Evolutionary conservation across 2,797 vertebrate species (phyloP).

Genomic region (Chiloscyllium punctatum): DNA sequence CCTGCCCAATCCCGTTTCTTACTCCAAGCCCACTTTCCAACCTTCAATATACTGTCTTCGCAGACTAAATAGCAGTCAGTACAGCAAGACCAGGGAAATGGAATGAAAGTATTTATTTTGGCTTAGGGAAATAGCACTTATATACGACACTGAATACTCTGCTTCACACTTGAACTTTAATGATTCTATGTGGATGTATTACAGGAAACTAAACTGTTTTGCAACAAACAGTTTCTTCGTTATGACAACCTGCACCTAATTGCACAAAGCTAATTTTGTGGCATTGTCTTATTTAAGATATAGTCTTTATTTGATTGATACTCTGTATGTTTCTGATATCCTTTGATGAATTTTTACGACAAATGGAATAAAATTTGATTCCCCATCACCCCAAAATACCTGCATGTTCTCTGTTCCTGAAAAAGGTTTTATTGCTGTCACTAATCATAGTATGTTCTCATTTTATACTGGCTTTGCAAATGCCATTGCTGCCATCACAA

Average conservation of each 20-base stretch:
- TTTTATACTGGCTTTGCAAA: neutral
- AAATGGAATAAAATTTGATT: neutral
- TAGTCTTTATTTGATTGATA: neutral
- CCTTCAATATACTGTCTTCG: neutral
- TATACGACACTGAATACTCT: neutral
- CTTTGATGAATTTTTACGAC: neutral
- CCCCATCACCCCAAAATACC: neutral
- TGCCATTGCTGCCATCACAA: neutral
- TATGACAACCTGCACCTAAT: neutral
- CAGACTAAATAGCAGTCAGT: neutral
- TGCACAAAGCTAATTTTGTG: neutral
- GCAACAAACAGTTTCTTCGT: neutral
- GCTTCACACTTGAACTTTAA: neutral
- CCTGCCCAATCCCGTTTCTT: too few species aligned
- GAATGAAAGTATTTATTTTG: neutral
- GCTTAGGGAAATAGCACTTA: neutral
- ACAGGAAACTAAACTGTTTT: neutral
- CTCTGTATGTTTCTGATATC: neutral
- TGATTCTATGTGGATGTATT: neutral
- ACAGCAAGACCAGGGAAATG: neutral
- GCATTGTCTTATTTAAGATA: neutral
- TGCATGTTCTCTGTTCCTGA: neutral
- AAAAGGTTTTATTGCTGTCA: neutral
- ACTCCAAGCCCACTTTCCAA: neutral
- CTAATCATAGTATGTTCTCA: neutral